Base-by-base conservation (phyloP, 2,888 invertebrate genomes). In the Ormyrus rosae region DNA sequence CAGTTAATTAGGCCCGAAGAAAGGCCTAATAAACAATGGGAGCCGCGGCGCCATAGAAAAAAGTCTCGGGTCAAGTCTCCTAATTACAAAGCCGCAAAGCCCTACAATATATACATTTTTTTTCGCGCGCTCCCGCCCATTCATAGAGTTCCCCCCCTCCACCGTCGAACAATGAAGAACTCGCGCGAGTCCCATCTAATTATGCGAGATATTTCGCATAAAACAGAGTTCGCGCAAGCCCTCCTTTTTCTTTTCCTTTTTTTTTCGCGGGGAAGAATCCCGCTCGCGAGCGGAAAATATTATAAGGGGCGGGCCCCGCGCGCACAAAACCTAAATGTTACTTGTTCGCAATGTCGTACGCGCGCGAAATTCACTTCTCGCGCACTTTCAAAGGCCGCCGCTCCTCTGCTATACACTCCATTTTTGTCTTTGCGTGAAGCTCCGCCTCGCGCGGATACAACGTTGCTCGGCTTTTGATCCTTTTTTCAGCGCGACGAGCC, bases 131-230 rank as follows among this genome's bases (percentile, higher is more conserved):
- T 0, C n/a, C 34, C 2, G 0, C 8, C 34, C 34, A 34, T 34
- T 34, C 34, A 34, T 4, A 34, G 34, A 34, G 34, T 34, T 1
- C 19, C 19, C 34, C 34, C 4, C 34, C 4, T 4, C 34, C 34
- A 2, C 4, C 34, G 34, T 34, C 34, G 34, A 5, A 61, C 55
- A 76, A 76, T 69, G 55, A 6, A 11, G 10, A 19, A 69, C 53
- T 34, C 61, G 6, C 69, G 63, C 69, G 68, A 51, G 51, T 50
- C 67, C 67, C 53, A 55, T 78, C 78, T 78, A 78, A 74, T 79
- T 79, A 79, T 74, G 73, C 34, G 34, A 34, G 34, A 34, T 64
- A 78, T 65, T 65, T 74, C 58, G n/a, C 68, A 5, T 9, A 19
- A 46, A 34, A 53, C 10, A 58, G 19, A 63, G 11, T 34, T 34